A percentile compares a stretch with the other conserved stretches of the same genome.
Conservation (phyloP, 2,113 vertebrate genomes). For the Stegastes partitus region DNA sequence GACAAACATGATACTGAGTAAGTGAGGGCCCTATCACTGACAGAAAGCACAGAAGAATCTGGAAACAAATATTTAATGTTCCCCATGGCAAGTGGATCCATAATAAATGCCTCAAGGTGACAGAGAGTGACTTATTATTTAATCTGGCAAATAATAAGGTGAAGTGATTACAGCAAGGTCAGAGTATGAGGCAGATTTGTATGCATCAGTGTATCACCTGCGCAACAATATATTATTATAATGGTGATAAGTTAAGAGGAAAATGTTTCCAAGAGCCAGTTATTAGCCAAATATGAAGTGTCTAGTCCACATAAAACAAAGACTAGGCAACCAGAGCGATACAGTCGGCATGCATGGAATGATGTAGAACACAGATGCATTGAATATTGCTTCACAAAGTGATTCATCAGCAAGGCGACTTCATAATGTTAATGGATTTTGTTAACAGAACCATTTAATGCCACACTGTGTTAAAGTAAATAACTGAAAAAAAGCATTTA, state of each 20-base stretch:
- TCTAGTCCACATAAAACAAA: not conserved
- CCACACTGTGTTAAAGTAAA: no score
- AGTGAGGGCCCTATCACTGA: slow-evolving; percentile 38
- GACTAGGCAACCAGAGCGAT: not conserved
- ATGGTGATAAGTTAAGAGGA: slow-evolving; percentile 25
- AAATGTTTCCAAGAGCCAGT: slow-evolving; percentile 23
- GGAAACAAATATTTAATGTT: slow-evolving; percentile 76
- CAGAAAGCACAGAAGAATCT: slow-evolving; percentile 53
- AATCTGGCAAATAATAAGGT: slow-evolving; percentile 30
- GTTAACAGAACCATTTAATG: not conserved
- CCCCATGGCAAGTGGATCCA: slow-evolving; percentile 47
- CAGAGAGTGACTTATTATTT: slow-evolving; percentile 31
- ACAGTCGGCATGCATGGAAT: not conserved
- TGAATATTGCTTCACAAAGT: not conserved
- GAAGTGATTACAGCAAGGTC: slow-evolving; percentile 42
- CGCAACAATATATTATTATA: slow-evolving; percentile 13
- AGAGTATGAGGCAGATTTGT: slow-evolving; percentile 17
- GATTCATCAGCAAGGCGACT: not conserved
- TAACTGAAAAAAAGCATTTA: not conserved
- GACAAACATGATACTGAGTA: slow-evolving; percentile 37
- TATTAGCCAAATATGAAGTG: slow-evolving; percentile 6
- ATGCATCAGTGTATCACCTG: slow-evolving; percentile 16
- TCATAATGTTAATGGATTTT: not conserved
- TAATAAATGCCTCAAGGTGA: slow-evolving; percentile 48
- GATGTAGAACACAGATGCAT: not conserved